phyloP scores from a whole-genome alignment of 2,888 invertebrate genomes.

The Platerodrilus igneus region DNA sequence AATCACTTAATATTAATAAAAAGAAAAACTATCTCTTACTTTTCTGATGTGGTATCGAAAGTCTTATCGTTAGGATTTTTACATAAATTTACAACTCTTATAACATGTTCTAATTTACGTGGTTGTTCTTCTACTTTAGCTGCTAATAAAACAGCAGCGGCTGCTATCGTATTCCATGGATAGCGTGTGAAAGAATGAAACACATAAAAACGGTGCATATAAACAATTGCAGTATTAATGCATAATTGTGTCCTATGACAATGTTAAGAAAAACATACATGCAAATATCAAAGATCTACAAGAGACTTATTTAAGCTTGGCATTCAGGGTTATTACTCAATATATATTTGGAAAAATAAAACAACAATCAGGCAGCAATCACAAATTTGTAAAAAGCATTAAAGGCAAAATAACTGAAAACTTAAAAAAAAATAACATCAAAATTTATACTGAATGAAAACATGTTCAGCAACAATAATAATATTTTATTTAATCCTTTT shows the following conservation, averaged over 20 bases:
- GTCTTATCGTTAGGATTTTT: conserved; percentile 64
- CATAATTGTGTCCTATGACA: conserved; percentile 91
- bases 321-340: no score
- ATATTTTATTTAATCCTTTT: no score
- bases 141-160: conserved; percentile 92
- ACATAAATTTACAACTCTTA: conserved; percentile 86
- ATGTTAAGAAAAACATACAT: no score
- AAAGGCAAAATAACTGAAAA: no score
- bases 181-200: conserved; percentile 96
- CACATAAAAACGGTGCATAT: conserved; percentile 99
- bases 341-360: no score
- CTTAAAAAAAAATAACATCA: no score
- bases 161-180: conserved; percentile 89
- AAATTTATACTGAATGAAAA: no score
- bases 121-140: conserved; percentile 99
- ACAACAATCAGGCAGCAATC: no score
- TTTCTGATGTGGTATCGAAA: conserved; percentile 72
- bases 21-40: conserved; percentile 46
- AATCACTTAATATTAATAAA: conserved; percentile 1
- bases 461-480: no score
- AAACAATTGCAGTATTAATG: conserved; percentile 98
- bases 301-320: no score
- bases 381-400: no score
- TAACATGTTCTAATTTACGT: conserved; percentile 94
- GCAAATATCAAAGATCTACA: no score